These are phyloP conservation scores for Frieseomelitta varia DNA, from an alignment of 1,140 invertebrate genomes.

Conservation along the genomic window DNA sequence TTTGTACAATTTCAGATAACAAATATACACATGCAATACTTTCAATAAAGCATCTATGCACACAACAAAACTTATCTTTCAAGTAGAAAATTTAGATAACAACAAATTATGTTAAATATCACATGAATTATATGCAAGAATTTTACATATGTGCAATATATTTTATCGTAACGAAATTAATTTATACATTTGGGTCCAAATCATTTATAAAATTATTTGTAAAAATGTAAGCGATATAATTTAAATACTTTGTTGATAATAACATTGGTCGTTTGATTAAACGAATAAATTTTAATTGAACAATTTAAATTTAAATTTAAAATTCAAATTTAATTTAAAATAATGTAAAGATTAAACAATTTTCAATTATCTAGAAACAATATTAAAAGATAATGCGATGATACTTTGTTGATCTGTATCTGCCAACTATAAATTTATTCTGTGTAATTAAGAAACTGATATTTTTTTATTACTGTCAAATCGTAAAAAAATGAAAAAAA, in stretches of 20 bases:
- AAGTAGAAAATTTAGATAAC: not conserved
- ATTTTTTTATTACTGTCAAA: not conserved
- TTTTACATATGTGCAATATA: constrained; percentile 1
- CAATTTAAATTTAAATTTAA: not conserved
- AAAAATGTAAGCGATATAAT: not conserved
- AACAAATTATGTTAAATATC: constrained; percentile 1
- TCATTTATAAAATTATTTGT: constrained; percentile 3
- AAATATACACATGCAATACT: constrained; percentile 13
- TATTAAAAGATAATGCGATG: constrained; percentile 1
- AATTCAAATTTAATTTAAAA: not conserved
- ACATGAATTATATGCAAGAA: not conserved
- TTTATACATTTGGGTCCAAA: constrained; percentile 32
- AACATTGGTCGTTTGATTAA: not conserved
- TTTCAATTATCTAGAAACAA: not conserved
- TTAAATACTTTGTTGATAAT: not conserved
- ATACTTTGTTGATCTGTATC: not conserved
- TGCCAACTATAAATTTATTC: not conserved
- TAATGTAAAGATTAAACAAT: not conserved
- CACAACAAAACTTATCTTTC: not conserved
- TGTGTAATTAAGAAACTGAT: too few relatives aligned
- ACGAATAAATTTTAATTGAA: not conserved
- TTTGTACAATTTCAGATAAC: constrained; percentile 19
- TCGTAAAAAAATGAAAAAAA: not conserved
- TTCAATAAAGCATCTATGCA: constrained; percentile 1
- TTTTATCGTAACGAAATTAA: constrained; percentile 14